Evolutionary conservation across 23 tunicate species (phyloP).

Genomic region (Aplidium turbinatum): DNA sequence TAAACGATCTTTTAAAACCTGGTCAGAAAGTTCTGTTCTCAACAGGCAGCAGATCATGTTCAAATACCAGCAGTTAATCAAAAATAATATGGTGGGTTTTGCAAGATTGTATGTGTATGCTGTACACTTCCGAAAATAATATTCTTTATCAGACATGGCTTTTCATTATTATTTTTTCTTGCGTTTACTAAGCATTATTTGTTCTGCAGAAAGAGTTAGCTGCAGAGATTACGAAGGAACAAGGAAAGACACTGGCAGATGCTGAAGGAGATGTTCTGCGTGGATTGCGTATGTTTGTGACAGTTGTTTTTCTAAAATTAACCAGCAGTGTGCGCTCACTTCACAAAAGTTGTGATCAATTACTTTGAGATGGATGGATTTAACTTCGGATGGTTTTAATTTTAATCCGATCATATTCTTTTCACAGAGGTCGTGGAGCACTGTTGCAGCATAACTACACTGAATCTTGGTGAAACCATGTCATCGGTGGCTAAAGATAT

Average conservation of each 20-base stretch:
- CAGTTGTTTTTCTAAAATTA: no score
- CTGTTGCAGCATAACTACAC: conserved; percentile 92
- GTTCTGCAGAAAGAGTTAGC: conserved; percentile 79
- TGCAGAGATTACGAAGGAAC: conserved; percentile 77
- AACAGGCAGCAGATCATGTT: conserved; percentile 96
- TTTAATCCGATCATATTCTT: background rate
- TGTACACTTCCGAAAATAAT: no score
- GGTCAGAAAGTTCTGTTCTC: conserved; percentile 75
- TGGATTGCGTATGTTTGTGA: conserved; percentile 75
- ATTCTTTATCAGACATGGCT: background rate
- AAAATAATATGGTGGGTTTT: conserved; percentile 73
- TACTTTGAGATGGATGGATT: background rate
- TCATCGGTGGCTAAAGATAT: conserved; percentile 87
- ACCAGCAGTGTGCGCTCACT: no score
- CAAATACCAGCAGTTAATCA: conserved; percentile 94
- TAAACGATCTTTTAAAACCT: conserved; percentile 65
- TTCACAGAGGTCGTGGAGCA: conserved; percentile 96
- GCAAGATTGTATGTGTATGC: background rate
- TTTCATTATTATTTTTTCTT: background rate
- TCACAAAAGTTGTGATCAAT: background rate
- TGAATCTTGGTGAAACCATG: conserved; percentile 94
- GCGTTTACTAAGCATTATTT: background rate
- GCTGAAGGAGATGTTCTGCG: conserved; percentile 99
- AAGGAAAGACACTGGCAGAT: conserved; percentile 95
- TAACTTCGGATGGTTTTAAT: background rate